phyloP scores from a whole-genome alignment of 1,140 invertebrate genomes.

The Drosophila mojavensis region DNA sequence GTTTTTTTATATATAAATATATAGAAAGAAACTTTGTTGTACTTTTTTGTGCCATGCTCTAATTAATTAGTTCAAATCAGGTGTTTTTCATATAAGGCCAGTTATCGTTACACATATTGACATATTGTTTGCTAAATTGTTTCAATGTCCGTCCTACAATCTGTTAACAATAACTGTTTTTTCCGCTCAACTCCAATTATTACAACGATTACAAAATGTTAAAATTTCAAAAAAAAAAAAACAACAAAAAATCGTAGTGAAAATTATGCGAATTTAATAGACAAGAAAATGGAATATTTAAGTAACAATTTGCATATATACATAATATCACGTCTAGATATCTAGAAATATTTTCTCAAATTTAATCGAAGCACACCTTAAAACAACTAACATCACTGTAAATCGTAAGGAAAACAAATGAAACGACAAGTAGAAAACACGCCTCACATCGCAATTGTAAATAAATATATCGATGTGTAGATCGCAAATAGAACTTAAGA shows the following conservation, averaged over 20 bases:
- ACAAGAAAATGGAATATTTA: slow-evolving; percentile 33
- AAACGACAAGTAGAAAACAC: slow-evolving; percentile 18
- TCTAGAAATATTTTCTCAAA: slow-evolving; percentile 47
- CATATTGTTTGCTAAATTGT: slow-evolving; percentile 54
- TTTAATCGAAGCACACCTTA: slow-evolving; percentile 42
- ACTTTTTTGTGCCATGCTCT: slow-evolving; percentile 45
- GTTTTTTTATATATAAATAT: neutral
- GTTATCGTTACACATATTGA: slow-evolving; percentile 16
- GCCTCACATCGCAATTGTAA: slow-evolving; percentile 63
- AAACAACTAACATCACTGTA: slow-evolving; percentile 65
- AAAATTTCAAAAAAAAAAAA: slow-evolving; percentile 16
- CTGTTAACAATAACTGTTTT: slow-evolving; percentile 54
- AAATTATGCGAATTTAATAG: slow-evolving; percentile 71
- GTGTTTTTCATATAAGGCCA: slow-evolving; percentile 34
- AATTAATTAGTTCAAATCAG: slow-evolving; percentile 40
- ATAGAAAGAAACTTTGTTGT: slow-evolving; percentile 24
- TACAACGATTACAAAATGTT: slow-evolving; percentile 29
- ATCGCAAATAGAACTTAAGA: slow-evolving; percentile 25
- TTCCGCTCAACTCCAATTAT: slow-evolving; percentile 31
- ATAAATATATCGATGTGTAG: slow-evolving; percentile 34
- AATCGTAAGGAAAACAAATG: slow-evolving; percentile 49
- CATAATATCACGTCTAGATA: slow-evolving; percentile 37
- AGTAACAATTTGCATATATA: slow-evolving; percentile 18
- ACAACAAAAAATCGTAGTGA: slow-evolving; percentile 40
- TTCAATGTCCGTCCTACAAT: slow-evolving; percentile 75